Evolutionary conservation across 2,888 invertebrate genomes (phyloP).

Genomic region (Pyrocoelia pectoralis): DNA sequence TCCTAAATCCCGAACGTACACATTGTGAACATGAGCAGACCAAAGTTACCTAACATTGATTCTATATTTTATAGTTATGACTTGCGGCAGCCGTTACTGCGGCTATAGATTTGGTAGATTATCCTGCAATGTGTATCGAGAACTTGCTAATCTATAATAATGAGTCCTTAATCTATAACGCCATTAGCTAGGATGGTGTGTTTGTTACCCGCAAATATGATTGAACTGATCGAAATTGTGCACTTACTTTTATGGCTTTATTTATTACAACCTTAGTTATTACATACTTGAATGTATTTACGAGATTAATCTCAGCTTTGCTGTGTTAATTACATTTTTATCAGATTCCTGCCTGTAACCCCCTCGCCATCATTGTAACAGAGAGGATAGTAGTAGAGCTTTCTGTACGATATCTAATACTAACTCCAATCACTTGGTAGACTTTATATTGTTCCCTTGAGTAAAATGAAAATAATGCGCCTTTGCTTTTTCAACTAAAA

Average conservation of each 20-base stretch:
- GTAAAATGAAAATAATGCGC: constrained; percentile 26
- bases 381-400: too few species aligned
- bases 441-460: constrained; percentile 24
- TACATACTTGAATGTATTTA: constrained; percentile 8
- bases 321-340: constrained; percentile 34
- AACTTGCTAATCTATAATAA: constrained; percentile 44
- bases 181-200: constrained; percentile 39
- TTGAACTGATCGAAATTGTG: constrained; percentile 32
- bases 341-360: constrained; percentile 19
- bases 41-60: constrained; percentile 25
- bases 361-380: neutral
- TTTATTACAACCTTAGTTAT: constrained; percentile 31
- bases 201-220: constrained; percentile 37
- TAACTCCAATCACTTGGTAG: constrained; percentile 14
- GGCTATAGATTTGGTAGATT: constrained; percentile 35
- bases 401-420: neutral
- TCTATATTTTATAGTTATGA: constrained; percentile 37
- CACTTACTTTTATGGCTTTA: constrained; percentile 35
- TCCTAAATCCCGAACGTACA: constrained; percentile 24
- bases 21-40: constrained; percentile 16
- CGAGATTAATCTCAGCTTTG: constrained; percentile 26
- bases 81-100: constrained; percentile 36
- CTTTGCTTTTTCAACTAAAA: constrained; percentile 23
- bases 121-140: constrained; percentile 38
- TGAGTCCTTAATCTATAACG: constrained; percentile 45